A percentile compares a stretch with the other conserved stretches of the same genome.
phyloP scores from a whole-genome alignment of 2,888 invertebrate species.

The Crossocerus cetratus region DNA sequence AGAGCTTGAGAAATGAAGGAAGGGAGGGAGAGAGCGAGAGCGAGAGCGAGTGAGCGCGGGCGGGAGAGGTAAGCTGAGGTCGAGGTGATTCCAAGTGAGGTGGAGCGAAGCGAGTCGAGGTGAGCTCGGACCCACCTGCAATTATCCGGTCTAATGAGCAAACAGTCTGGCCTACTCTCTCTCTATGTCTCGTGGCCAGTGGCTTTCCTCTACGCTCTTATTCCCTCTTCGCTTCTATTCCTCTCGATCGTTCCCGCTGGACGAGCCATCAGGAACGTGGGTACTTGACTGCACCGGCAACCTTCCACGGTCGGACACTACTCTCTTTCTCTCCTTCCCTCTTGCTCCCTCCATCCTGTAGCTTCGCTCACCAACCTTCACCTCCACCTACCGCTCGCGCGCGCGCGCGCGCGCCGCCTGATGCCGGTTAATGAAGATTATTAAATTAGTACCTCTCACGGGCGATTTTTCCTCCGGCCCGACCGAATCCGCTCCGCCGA shows the following conservation, averaged over 20 bases:
- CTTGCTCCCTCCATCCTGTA: background rate
- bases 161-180: slow-evolving; percentile 67
- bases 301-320: slow-evolving; percentile 52
- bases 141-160: slow-evolving; percentile 76
- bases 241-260: slow-evolving; percentile 45
- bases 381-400: slow-evolving; percentile 26
- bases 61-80: slow-evolving; percentile 55
- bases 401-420: no score
- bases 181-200: slow-evolving; percentile 35
- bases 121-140: slow-evolving; percentile 70
- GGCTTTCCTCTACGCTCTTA: slow-evolving; percentile 26
- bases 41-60: slow-evolving; percentile 5
- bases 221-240: slow-evolving; percentile 41
- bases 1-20: slow-evolving; percentile 33
- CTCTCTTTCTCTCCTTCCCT: slow-evolving; percentile 6
- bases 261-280: slow-evolving; percentile 55
- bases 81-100: slow-evolving; percentile 56
- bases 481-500: no score
- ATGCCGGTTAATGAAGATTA: slow-evolving; percentile 69
- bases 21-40: slow-evolving; percentile 37
- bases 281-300: slow-evolving; percentile 57
- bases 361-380: slow-evolving; percentile 36
- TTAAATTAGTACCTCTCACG: slow-evolving; percentile 71
- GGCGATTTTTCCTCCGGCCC: slow-evolving; percentile 44
- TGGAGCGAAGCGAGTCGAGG: slow-evolving; percentile 57